These are phyloP conservation scores for Daboia siamensis DNA, from an alignment of 2,113 vertebrate genomes.

Conservation along the genomic window DNA sequence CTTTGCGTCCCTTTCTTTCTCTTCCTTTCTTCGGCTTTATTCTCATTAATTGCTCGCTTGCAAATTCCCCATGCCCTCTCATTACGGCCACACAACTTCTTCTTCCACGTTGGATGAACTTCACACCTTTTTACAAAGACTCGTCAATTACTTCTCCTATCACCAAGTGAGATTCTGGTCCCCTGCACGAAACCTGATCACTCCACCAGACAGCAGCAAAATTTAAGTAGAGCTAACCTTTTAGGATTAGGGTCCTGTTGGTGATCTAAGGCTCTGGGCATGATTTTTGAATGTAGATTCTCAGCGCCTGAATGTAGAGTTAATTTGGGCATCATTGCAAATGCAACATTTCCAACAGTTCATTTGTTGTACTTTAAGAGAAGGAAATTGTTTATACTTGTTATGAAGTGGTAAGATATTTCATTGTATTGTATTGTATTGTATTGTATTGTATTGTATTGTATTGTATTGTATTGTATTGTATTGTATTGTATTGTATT, in stretches of 20 bases:
- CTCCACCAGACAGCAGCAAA: background rate
- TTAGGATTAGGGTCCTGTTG: background rate
- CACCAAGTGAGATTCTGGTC: background rate
- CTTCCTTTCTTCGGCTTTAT: conserved; percentile 61
- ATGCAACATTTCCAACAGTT: background rate
- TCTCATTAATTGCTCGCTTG: conserved; percentile 76
- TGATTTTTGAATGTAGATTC: too few species aligned
- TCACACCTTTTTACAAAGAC: conserved; percentile 48
- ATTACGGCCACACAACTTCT: conserved; percentile 63
- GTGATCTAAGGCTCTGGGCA: background rate
- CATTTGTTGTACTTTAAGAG: background rate
- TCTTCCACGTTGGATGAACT: conserved; percentile 54
- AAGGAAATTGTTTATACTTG: background rate
- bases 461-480: too few species aligned
- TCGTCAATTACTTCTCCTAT: conserved; percentile 14
- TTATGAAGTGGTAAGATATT: background rate
- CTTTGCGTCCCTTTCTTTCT: conserved; percentile 64
- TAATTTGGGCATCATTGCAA: too few species aligned
- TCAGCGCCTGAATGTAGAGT: background rate
- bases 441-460: too few species aligned
- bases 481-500: too few species aligned
- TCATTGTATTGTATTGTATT: background rate
- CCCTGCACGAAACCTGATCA: background rate
- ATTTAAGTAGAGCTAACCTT: background rate
- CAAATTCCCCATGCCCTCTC: conserved; percentile 64